These are phyloP conservation scores for Catocala sponsa DNA, from an alignment of 2,888 invertebrate genomes.

Conservation along the genomic window DNA sequence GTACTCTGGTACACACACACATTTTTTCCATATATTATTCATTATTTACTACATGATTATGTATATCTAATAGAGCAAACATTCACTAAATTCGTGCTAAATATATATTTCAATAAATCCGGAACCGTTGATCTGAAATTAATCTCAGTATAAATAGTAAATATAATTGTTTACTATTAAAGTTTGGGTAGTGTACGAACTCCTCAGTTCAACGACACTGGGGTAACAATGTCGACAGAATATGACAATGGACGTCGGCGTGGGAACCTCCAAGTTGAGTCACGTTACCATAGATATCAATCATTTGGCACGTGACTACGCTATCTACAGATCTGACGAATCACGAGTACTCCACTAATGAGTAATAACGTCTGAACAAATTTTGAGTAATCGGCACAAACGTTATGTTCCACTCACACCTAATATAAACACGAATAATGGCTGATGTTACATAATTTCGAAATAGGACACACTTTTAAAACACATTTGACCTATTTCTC, in stretches of 20 bases:
- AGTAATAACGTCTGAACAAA: not conserved
- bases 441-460: slow-evolving; percentile 57
- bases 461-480: slow-evolving; percentile 50
- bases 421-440: slow-evolving; percentile 47
- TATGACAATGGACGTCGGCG: slow-evolving; percentile 12
- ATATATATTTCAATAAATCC: slow-evolving; percentile 15
- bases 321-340: too few species aligned
- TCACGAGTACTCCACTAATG: too few species aligned
- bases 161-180: slow-evolving; percentile 28
- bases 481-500: slow-evolving; percentile 54
- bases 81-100: too few species aligned
- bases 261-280: slow-evolving; percentile 13
- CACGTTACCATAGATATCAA: not conserved
- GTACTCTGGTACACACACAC: too few species aligned
- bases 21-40: too few species aligned
- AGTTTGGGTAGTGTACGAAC: slow-evolving; percentile 17
- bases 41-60: too few species aligned
- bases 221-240: slow-evolving; percentile 15
- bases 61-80: too few species aligned
- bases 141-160: slow-evolving; percentile 11
- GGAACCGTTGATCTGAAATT: slow-evolving; percentile 21
- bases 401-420: slow-evolving; percentile 14
- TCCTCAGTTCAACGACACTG: slow-evolving; percentile 30
- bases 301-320: not conserved
- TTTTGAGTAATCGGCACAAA: slow-evolving; percentile 22